phyloP scores from a whole-genome alignment of 2,113 vertebrate genomes.

The Nycticryphes semicollaris region DNA sequence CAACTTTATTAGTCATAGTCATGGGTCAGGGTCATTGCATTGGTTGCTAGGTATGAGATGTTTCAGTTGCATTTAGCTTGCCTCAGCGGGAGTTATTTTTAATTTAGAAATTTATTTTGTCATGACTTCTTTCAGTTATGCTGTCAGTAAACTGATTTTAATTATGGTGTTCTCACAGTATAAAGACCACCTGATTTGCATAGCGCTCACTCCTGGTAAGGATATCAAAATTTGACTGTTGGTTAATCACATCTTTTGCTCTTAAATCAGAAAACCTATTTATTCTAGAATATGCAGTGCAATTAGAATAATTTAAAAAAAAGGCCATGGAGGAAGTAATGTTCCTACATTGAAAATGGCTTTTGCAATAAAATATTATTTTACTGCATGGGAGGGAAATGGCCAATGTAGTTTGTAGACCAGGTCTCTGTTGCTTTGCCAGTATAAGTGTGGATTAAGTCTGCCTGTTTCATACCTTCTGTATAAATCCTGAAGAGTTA shows the following conservation, averaged over 20 bases:
- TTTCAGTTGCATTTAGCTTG: constrained; percentile 20
- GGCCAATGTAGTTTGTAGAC: not conserved
- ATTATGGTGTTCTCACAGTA: not conserved
- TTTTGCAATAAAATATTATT: not conserved
- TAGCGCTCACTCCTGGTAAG: not conserved
- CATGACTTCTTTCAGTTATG: not conserved
- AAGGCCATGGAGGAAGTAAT: not conserved
- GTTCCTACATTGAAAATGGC: not conserved
- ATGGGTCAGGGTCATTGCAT: not conserved
- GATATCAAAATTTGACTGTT: not conserved
- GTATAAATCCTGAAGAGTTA: not conserved
- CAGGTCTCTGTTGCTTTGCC: not conserved
- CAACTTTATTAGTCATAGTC: not conserved
- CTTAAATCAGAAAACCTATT: not conserved
- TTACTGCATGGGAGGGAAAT: not conserved
- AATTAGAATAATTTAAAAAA: not conserved
- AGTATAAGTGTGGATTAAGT: not conserved
- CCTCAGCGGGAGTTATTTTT: not conserved
- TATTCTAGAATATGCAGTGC: not conserved
- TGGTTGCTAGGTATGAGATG: not conserved
- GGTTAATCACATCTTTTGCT: not conserved
- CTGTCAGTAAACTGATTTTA: not conserved
- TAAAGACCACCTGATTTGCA: not conserved
- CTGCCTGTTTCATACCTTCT: not conserved
- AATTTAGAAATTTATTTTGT: constrained; percentile 4